A percentile compares a stretch with the other conserved stretches of the same genome.
phyloP scores from a whole-genome alignment of 2,888 invertebrate species.

The Acleris holmiana region DNA sequence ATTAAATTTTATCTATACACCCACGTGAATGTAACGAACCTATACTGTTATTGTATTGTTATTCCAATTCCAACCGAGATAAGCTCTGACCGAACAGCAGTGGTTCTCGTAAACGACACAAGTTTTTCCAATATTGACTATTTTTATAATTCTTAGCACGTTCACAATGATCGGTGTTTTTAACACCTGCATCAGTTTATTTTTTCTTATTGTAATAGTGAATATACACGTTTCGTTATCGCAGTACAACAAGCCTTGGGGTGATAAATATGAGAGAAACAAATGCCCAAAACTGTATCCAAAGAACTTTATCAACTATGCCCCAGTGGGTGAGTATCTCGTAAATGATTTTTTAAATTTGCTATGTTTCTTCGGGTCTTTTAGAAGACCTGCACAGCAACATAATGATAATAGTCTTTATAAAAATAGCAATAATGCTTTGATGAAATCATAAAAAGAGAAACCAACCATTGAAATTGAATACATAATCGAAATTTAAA shows the following conservation, averaged over 20 bases:
- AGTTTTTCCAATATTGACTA: slow-evolving; percentile 35
- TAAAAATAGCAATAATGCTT: too few species aligned
- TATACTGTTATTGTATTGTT: slow-evolving; percentile 53
- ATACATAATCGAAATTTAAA: too few species aligned
- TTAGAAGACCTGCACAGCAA: too few species aligned
- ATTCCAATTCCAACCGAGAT: slow-evolving; percentile 50
- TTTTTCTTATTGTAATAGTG: slow-evolving; percentile 55
- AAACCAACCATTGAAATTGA: too few species aligned
- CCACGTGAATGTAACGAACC: slow-evolving; percentile 57
- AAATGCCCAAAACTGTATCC: slow-evolving; percentile 83
- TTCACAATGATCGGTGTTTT: slow-evolving; percentile 30
- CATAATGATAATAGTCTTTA: too few species aligned
- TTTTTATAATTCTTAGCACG: slow-evolving; percentile 8
- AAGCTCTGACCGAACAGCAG: slow-evolving; percentile 22
- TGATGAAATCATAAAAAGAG: too few species aligned
- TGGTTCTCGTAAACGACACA: slow-evolving; percentile 36
- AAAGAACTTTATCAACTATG: slow-evolving; percentile 81
- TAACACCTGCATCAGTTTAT: slow-evolving; percentile 45
- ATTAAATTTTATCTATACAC: slow-evolving; percentile 54
- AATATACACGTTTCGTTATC: slow-evolving; percentile 60
- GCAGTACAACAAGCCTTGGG: slow-evolving; percentile 76
- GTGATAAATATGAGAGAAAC: slow-evolving; percentile 77
- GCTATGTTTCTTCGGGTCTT: too few species aligned
- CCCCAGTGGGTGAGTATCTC: slow-evolving; percentile 79
- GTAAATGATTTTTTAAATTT: too few species aligned